phyloP scores from a whole-genome alignment of 2,888 invertebrate genomes.

The Nymphalis c-album region DNA sequence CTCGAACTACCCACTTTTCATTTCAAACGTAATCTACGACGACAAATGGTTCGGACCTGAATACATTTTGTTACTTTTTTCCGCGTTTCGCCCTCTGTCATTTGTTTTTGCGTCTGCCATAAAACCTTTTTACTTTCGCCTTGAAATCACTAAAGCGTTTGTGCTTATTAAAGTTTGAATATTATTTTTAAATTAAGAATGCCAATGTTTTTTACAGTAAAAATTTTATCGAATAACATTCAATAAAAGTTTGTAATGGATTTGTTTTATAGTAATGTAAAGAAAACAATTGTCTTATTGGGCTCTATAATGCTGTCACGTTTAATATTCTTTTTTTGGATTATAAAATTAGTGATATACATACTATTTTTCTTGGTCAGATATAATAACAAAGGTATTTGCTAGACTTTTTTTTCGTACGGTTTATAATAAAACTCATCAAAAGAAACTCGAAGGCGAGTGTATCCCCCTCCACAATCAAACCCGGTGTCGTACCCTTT shows the following conservation, averaged over 20 bases:
- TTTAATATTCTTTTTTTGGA: too few relatives aligned
- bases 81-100: conserved; percentile 19
- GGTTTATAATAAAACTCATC: too few relatives aligned
- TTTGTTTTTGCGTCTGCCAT: conserved; percentile 25
- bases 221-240: not conserved
- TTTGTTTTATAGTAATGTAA: too few relatives aligned
- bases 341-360: too few relatives aligned
- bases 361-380: too few relatives aligned
- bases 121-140: conserved; percentile 19
- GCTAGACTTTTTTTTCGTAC: too few relatives aligned
- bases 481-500: conserved; percentile 22
- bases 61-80: conserved; percentile 47
- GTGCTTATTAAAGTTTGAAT: conserved; percentile 45
- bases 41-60: conserved; percentile 73
- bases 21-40: conserved; percentile 74
- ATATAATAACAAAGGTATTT: too few relatives aligned
- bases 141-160: conserved; percentile 29
- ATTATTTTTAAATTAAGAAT: conserved; percentile 2
- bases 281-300: too few relatives aligned
- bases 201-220: not conserved
- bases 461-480: conserved; percentile 20
- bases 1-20: conserved; percentile 74
- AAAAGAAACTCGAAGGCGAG: too few relatives aligned
- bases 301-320: too few relatives aligned
- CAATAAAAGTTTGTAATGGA: too few relatives aligned